Conservation (phyloP, 2,797 vertebrate genomes). For the Oophaga sylvatica region DNA sequence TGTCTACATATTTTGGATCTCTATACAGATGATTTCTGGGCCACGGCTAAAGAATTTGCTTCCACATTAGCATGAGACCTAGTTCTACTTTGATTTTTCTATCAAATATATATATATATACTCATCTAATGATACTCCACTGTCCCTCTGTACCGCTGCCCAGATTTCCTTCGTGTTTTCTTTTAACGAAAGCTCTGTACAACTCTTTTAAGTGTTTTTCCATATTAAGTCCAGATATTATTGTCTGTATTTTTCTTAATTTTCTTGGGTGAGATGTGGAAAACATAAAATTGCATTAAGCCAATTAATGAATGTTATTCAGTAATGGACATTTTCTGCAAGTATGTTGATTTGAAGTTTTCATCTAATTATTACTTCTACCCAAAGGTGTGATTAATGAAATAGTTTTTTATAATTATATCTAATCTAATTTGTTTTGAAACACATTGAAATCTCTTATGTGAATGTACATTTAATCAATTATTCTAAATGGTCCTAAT, state of each 20-base stretch:
- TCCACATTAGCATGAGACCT: too few species aligned
- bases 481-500: neutral
- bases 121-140: too few species aligned
- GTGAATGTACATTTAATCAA: neutral
- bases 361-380: constrained; percentile 1
- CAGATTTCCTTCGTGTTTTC: too few species aligned
- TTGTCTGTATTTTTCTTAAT: neutral
- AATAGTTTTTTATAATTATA: constrained; percentile 12
- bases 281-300: neutral
- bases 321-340: neutral
- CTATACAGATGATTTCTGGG: too few species aligned
- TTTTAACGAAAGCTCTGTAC: too few species aligned
- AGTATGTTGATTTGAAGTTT: neutral
- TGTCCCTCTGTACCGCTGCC: too few species aligned
- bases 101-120: too few species aligned
- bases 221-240: neutral
- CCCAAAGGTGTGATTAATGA: constrained; percentile 10
- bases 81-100: too few species aligned
- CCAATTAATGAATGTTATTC: neutral
- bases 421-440: neutral
- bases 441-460: neutral
- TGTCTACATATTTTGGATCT: too few species aligned
- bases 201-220: neutral
- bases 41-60: too few species aligned
- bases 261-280: neutral